phyloP scores from a whole-genome alignment of 2,888 invertebrate genomes.

The Andrena trimmerana region DNA sequence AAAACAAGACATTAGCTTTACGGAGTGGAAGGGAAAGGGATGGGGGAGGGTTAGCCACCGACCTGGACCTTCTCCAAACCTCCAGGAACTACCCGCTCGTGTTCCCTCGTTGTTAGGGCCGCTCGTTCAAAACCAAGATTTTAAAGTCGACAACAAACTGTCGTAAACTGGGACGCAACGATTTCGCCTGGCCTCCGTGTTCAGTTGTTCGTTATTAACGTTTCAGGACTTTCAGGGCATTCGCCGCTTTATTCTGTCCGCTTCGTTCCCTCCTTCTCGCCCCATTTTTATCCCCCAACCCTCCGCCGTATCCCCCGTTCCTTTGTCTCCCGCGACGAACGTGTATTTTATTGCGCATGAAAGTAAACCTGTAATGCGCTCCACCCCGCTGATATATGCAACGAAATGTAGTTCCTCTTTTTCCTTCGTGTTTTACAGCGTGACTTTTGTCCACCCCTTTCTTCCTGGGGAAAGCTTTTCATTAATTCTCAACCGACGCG shows the following conservation, averaged over 20 bases:
- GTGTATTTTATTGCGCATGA: constrained; percentile 46
- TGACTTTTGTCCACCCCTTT: neutral
- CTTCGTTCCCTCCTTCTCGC: neutral
- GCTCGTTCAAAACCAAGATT: constrained; percentile 54
- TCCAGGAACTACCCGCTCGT: constrained; percentile 15
- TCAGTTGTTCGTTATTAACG: constrained; percentile 64
- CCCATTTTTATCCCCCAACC: neutral
- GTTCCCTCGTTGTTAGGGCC: constrained; percentile 28
- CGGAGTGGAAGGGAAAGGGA: constrained; percentile 63
- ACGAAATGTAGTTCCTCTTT: neutral
- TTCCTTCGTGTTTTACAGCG: neutral
- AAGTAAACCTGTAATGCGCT: constrained; percentile 28
- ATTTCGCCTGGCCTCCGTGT: constrained; percentile 37
- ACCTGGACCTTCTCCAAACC: constrained; percentile 67
- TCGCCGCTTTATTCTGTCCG: constrained; percentile 37
- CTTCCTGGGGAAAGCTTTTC: neutral
- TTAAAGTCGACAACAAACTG: constrained; percentile 63
- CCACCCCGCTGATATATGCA: constrained; percentile 22
- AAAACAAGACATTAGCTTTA: constrained; percentile 73
- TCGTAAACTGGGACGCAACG: constrained; percentile 56
- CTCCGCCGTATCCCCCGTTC: neutral
- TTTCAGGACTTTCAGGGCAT: constrained; percentile 42
- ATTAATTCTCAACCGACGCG: neutral
- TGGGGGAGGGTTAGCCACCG: constrained; percentile 37
- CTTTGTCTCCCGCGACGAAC: constrained; percentile 17